Evolutionary conservation across 2,888 invertebrate genomes (phyloP), one percentile per base, ranked within the genome.

Genomic region (Polylopha cassiicola): DNA sequence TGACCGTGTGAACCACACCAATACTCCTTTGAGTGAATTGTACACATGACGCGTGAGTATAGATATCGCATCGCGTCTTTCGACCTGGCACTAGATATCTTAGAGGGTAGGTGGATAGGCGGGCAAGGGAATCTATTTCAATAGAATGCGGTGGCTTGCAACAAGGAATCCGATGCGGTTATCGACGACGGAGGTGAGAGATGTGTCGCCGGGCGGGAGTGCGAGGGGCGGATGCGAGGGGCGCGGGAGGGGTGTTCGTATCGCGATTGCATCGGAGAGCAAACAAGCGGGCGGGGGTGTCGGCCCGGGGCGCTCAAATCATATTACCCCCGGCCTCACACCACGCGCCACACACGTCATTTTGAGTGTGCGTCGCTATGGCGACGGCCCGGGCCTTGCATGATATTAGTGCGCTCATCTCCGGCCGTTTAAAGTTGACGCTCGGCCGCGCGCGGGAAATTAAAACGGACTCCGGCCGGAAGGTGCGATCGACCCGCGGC

Each of bases 301-400:
- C 70, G 64, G 58, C 66, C 70, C 69, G 72, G 70, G 69, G 65
- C 69, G 79, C 77, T 81, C 81, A 84, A 84, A 84, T 84, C 84
- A 84, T 85, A 82, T 84, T 82, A 84, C 84, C 84, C 79, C 81
- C 77, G 59, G 67, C 65, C 79, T 70, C 77, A 75, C 76, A 73
- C 80, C 71, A 66, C 61, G 61, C 73, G 58, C 72, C 75, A 69
- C 89, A 89, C 89, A 88, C 89, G 88, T 89, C 88, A 89, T 89
- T n/a, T 87, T 88, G 87, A 87, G 87, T 86, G 87, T 86, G 87
- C 88, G 89, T 89, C 87, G 87, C 89, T 86, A 88, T 86, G 88
- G 87, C 87, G 86, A 89, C 89, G 78, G 87, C 88, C 88, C 88
- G 88, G 88, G 88, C 73, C 79, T 73, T 82, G 82, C 84, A 82